Evolutionary conservation across 2,888 invertebrate genomes (phyloP).

Genomic region (Isoperla grammatica): DNA sequence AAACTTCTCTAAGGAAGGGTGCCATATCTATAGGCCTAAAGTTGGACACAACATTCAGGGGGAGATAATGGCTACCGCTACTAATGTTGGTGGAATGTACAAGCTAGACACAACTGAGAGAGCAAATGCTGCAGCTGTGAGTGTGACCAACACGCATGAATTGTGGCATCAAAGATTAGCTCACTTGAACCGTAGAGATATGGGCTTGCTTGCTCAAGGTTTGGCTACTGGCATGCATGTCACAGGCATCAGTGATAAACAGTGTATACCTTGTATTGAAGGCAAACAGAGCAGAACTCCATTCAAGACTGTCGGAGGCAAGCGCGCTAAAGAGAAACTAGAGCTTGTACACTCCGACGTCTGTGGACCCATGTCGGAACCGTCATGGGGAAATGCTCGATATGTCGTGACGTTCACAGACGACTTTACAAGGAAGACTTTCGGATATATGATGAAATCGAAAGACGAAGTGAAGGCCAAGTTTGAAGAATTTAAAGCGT

Average conservation of each 20-base stretch:
- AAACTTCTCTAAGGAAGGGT: not conserved
- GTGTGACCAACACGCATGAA: not conserved
- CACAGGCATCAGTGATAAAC: no score
- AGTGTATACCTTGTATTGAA: conserved; percentile 33
- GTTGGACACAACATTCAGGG: not conserved
- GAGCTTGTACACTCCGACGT: no score
- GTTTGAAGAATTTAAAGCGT: conserved; percentile 35
- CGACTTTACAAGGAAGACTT: conserved; percentile 36
- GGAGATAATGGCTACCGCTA: not conserved
- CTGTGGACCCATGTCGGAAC: no score
- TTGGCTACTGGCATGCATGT: no score
- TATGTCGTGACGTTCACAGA: conserved; percentile 41
- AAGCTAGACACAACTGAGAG: conserved; percentile 1
- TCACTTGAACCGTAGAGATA: conserved; percentile 30
- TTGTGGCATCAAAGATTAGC: not conserved
- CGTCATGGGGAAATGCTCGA: conserved; percentile 30
- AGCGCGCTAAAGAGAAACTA: no score
- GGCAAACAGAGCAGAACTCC: conserved; percentile 34
- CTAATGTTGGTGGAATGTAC: conserved; percentile 9
- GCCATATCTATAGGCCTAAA: not conserved
- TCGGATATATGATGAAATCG: conserved; percentile 36
- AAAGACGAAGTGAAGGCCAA: conserved; percentile 35
- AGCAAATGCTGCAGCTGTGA: not conserved
- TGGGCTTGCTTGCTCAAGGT: no score
- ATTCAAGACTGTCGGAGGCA: conserved; percentile 23